Evolutionary conservation across 2,797 vertebrate species (phyloP).

Genomic region (Aldrovandia affinis): DNA sequence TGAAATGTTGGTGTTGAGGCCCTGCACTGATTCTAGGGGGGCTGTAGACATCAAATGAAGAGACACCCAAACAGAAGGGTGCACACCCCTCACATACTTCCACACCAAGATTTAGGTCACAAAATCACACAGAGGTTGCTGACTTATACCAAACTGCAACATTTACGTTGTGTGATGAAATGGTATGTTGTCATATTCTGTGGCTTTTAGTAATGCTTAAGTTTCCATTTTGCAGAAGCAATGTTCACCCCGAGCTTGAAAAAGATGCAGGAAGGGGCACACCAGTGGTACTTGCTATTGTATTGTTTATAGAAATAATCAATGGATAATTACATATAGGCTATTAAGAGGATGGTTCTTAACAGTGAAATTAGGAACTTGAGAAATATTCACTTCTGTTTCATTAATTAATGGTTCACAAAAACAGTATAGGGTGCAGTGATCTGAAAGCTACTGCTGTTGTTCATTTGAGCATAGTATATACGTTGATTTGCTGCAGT

Average conservation of each 20-base stretch:
- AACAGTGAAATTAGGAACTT: not conserved
- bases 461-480: not conserved
- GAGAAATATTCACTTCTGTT: not conserved
- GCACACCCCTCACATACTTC: not conserved
- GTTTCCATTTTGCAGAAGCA: not conserved
- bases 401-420: not conserved
- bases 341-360: not conserved
- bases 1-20: conserved; percentile 37
- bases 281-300: not conserved
- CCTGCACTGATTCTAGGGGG: conserved; percentile 27
- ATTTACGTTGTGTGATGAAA: not conserved
- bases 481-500: not conserved
- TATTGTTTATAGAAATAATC: not conserved
- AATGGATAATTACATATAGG: not conserved
- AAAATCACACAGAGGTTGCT: not conserved
- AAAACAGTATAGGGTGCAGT: not conserved
- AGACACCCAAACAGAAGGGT: conserved; percentile 4
- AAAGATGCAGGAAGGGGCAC: not conserved
- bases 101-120: not conserved
- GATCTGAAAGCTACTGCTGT: not conserved
- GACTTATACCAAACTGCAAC: not conserved
- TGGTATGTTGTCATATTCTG: not conserved
- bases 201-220: no score
- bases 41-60: not conserved
- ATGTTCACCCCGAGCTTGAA: not conserved